Conservation (phyloP, 2,797 vertebrate species). For the Lacerta viridis region DNA sequence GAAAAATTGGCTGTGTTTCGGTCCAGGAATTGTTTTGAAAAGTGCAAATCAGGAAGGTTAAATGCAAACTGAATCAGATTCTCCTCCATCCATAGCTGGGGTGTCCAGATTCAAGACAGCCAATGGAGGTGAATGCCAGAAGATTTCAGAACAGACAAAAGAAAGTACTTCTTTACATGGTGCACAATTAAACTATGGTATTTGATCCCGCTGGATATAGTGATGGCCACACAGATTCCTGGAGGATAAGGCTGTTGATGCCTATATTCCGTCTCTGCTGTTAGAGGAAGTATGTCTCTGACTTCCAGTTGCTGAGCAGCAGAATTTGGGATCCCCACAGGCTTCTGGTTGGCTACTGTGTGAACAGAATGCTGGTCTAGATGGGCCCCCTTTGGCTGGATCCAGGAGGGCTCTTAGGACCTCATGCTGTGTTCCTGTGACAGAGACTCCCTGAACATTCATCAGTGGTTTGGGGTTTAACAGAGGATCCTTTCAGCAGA, state of each 20-base stretch:
- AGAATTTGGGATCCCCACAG: not conserved
- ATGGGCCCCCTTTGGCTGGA: not conserved
- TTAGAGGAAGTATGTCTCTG: not conserved
- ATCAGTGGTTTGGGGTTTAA: too few relatives aligned
- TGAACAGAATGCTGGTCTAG: not conserved
- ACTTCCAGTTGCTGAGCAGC: not conserved
- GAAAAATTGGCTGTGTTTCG: too few relatives aligned
- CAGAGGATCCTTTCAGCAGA: too few relatives aligned
- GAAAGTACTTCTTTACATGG: not conserved
- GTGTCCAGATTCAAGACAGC: too few relatives aligned
- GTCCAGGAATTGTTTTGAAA: too few relatives aligned
- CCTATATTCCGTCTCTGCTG: not conserved
- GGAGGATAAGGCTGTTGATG: not conserved
- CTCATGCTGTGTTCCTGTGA: not conserved
- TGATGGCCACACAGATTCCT: not conserved
- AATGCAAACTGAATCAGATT: too few relatives aligned
- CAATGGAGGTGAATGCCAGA: not conserved
- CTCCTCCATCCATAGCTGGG: too few relatives aligned
- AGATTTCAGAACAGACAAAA: not conserved
- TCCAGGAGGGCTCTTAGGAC: not conserved
- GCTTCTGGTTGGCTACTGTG: not conserved
- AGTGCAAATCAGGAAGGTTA: too few relatives aligned
- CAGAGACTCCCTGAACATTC: too few relatives aligned
- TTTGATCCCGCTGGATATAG: not conserved
- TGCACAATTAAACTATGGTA: not conserved